Percentiles rank a stretch among this genome's conserved stretches.
Evolutionary conservation across 2,113 vertebrate genomes (phyloP).

Genomic region (Hyaena hyaena): DNA sequence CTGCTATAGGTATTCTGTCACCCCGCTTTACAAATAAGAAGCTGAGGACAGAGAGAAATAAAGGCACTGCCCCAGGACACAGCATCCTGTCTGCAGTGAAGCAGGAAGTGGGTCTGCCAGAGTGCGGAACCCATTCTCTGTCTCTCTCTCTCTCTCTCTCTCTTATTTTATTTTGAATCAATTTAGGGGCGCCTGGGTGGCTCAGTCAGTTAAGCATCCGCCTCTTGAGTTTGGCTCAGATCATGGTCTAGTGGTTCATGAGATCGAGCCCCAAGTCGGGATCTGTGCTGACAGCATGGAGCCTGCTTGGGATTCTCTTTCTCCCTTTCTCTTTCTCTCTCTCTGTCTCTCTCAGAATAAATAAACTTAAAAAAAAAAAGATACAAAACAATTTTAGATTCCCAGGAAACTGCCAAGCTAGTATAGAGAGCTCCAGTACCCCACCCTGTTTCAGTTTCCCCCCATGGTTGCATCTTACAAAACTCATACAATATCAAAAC

Average conservation of each 20-base stretch:
- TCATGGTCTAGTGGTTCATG: no score
- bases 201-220: no score
- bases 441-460: neutral
- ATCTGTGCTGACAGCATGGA: no score
- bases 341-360: no score
- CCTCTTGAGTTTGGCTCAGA: no score
- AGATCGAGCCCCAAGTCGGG: no score
- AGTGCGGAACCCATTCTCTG: neutral
- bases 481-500: neutral
- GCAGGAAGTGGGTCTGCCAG: neutral
- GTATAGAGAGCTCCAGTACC: accelerated
- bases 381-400: neutral
- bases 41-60: neutral
- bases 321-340: no score
- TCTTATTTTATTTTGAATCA: neutral
- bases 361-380: no score
- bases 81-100: neutral
- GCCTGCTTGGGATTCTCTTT: no score
- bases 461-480: neutral
- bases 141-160: neutral
- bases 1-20: accelerated
- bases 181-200: no score
- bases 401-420: no score
- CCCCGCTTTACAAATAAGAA: neutral
- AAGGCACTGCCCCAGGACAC: neutral